Base-by-base conservation (phyloP, 2,113 vertebrate species). In the Cephalopterus ornatus region DNA sequence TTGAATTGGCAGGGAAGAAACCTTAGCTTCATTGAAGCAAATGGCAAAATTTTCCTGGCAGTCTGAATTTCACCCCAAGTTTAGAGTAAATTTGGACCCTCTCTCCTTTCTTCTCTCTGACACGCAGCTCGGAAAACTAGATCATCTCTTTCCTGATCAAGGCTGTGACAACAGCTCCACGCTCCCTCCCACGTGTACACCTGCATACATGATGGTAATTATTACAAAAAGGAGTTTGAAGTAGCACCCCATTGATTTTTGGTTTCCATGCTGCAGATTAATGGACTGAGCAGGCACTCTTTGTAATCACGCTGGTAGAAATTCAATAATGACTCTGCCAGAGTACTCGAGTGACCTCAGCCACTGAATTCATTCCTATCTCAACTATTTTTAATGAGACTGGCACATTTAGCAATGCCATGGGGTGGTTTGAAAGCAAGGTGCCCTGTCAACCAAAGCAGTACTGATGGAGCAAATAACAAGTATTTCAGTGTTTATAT, bases 221-320 rank as follows among this genome's bases (percentile, higher is more conserved):
- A 95, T 37, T 78, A 65, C 75, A 82, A 74, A 84, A 94, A 93
- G 83, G 77, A 84, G 77, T 68, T 93, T 46, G 89, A 80, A 94
- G 96, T 74, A 95, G 70, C 62, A 88, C 62, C 73, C 67, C 66
- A 97, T 95, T 97, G 96, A 96, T 96, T 96, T 96, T 88, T 96
- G 56, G 92, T 94, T 94, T 80, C 76, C 55, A 39, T 62, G 67
- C 90, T 91, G 80, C 74, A 96, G 87, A 97, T 96, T 96, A 97
- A 97, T 96, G 93, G 94, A 97, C 93, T 94, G 74, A 93, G 83
- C 50, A 22, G 70, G 32, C 92, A 88, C 85, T 91, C 89, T 95
- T 39, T 77, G 93, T 91, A 96, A 94, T 95, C 96, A 95, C 77
- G 88, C 46, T 30, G 53, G 73, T 76, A 80, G 77, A 83, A 97